These are phyloP conservation scores for Herpetotheres cachinnans DNA, from an alignment of 2,113 vertebrate genomes.

Conservation along the genomic window DNA sequence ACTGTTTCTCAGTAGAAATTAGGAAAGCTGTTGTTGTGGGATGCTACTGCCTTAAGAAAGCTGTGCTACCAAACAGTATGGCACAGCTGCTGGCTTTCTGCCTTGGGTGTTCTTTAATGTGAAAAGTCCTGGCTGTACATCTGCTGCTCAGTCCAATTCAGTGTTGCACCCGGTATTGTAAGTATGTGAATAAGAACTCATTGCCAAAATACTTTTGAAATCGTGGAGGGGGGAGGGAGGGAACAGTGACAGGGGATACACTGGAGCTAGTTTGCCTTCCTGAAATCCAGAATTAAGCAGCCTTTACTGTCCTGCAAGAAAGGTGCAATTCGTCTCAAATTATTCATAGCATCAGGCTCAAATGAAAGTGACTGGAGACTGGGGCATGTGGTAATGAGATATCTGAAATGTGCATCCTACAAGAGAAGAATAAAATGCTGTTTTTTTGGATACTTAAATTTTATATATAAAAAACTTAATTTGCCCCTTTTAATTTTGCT, in stretches of 20 bases:
- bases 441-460: background rate
- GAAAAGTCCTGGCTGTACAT: background rate
- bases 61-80: background rate
- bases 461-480: background rate
- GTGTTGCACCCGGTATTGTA: background rate
- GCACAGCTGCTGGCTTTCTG: background rate
- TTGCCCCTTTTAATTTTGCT: background rate
- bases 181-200: background rate
- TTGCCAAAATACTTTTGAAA: background rate
- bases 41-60: background rate
- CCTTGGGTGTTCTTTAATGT: background rate
- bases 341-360: background rate
- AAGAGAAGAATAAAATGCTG: background rate
- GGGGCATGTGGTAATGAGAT: background rate
- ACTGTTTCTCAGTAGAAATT: background rate
- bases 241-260: background rate
- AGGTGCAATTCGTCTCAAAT: background rate
- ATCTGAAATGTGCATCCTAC: background rate
- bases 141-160: background rate
- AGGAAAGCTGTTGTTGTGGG: background rate
- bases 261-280: background rate
- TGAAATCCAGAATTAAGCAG: background rate
- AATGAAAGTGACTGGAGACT: background rate
- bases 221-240: background rate
- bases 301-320: background rate